Base-by-base conservation (phyloP, 2,797 vertebrate genomes). In the Chrosomus eos region DNA sequence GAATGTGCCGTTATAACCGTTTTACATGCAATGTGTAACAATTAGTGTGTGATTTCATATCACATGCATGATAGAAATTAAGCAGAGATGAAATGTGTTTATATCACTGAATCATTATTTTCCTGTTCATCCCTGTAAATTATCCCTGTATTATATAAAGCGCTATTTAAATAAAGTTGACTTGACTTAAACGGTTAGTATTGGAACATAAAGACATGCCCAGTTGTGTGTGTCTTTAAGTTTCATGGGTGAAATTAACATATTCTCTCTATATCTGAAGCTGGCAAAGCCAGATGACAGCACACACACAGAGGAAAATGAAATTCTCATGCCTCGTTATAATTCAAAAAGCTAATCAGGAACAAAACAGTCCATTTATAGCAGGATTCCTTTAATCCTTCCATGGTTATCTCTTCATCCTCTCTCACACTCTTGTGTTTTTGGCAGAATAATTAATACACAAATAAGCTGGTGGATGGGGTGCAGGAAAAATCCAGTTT, bases 351-450 rank as follows among this genome's bases (percentile, higher is more conserved):
- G 86, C 80, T 85, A 88, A 89, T 85, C 82, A 62, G 83, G 70
- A 86, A 83, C 73, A 95, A 1, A 96, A 94, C 86, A 81, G 85
- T 86, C 80, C 76, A 78, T 87, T 89, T 87, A 96, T 94, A 90
- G 93, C 94, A 89, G 85, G 95, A 92, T 92, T 95, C 83, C 94
- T 95, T 16, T 93, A 94, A 86, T 96, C 95, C 80, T 94, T 90
- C 36, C 91, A 93, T 0, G 93, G 93, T 0, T 94, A 92, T 66
- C 93, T 91, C 86, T 90, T 92, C 95, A 95, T 95, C 0, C 83
- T 31, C 0, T 95, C 94, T 0, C 90, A 88, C 66, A 80, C 92
- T 93, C 95, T 95, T 79, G 95, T 95, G 0, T 94, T 92, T 84
- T 96, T 94, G 1, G 94, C 95, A 88, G 95, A 95, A 81, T 58